Evolutionary conservation across 2,888 invertebrate genomes (phyloP).

Genomic region (Entomobrya proxima): DNA sequence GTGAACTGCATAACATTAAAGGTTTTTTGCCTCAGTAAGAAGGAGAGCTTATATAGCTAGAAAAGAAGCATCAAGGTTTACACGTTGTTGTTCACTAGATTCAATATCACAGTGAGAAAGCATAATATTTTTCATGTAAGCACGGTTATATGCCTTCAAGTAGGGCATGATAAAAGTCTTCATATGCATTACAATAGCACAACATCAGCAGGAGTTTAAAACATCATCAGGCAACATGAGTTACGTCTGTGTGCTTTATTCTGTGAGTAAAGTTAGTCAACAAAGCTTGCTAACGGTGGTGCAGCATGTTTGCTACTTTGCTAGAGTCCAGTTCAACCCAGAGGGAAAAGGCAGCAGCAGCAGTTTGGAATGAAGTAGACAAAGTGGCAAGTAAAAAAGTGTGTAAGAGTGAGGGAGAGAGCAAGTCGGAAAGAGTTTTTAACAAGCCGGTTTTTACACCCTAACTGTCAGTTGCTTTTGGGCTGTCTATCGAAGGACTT

Average conservation of each 20-base stretch:
- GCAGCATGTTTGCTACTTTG: too few relatives aligned
- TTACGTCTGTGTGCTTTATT: neutral
- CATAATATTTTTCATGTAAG: constrained; percentile 3
- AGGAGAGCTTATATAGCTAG: too few relatives aligned
- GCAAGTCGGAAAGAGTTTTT: constrained; percentile 54
- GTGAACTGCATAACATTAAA: constrained; percentile 12
- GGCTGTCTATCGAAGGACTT: constrained; percentile 52
- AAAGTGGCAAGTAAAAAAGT: constrained; percentile 33
- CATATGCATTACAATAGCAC: constrained; percentile 9
- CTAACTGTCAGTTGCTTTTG: constrained; percentile 55
- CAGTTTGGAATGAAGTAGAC: constrained; percentile 28
- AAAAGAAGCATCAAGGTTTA: too few relatives aligned
- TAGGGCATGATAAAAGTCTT: neutral
- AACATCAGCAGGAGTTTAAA: neutral
- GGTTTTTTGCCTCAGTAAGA: neutral
- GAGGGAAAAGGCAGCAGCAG: constrained; percentile 4
- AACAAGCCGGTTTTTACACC: constrained; percentile 65
- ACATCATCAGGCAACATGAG: constrained; percentile 3
- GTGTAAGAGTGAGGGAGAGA: constrained; percentile 3
- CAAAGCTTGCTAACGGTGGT: neutral
- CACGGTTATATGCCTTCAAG: neutral
- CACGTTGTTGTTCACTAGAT: neutral
- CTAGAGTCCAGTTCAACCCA: constrained; percentile 12
- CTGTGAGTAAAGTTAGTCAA: neutral
- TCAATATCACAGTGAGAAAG: neutral